Conservation (phyloP, 2,113 vertebrate species). For the Clarias magur region DNA sequence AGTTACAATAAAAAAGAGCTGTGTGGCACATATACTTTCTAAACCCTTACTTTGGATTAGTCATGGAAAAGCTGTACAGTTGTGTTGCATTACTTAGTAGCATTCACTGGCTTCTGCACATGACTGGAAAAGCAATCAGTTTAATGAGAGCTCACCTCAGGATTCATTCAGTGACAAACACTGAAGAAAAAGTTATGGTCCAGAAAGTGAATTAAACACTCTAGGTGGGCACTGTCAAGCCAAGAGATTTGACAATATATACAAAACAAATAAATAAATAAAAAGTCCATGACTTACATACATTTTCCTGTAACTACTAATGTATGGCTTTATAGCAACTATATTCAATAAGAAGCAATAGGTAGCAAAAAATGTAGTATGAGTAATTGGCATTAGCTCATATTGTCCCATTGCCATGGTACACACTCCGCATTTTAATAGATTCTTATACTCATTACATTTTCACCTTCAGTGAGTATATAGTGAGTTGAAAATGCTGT, state of each 20-base stretch:
- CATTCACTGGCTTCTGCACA: background rate
- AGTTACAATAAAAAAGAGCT: background rate
- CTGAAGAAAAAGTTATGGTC: background rate
- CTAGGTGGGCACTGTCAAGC: background rate
- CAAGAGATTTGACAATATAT: background rate
- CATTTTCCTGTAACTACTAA: background rate
- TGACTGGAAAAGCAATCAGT: slow-evolving; percentile 20
- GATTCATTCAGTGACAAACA: background rate
- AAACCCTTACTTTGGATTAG: background rate
- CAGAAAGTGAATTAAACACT: background rate
- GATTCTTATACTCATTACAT: background rate
- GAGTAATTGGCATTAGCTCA: background rate
- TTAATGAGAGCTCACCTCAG: slow-evolving; percentile 2
- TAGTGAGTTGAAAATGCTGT: background rate
- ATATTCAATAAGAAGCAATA: background rate
- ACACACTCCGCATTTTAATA: background rate
- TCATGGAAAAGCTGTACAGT: background rate
- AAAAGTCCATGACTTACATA: background rate
- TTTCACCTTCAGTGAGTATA: background rate
- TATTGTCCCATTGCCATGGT: background rate
- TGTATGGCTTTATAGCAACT: no score
- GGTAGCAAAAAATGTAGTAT: background rate
- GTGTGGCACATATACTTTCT: background rate
- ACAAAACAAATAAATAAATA: background rate
- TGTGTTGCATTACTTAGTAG: background rate